Percentiles rank a stretch among this genome's conserved stretches.
phyloP scores from a whole-genome alignment of 2,113 vertebrate genomes.

The Amia ocellicauda region DNA sequence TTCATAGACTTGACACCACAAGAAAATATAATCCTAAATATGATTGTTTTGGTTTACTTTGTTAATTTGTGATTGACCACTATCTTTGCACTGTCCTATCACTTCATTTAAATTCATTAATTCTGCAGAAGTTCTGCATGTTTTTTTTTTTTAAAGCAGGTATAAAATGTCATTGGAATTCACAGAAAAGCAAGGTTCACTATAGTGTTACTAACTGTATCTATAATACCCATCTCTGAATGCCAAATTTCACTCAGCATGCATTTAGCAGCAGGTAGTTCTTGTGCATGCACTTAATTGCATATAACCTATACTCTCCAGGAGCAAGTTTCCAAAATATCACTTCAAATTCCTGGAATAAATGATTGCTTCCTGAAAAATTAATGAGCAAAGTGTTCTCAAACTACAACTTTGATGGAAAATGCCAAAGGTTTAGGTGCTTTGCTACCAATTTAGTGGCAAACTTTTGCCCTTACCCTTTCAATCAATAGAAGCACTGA shows the following conservation, averaged over 20 bases:
- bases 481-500: conserved; percentile 22
- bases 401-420: conserved; percentile 51
- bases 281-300: conserved; percentile 56
- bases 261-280: conserved; percentile 34
- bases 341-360: conserved; percentile 56
- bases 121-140: too few relatives aligned
- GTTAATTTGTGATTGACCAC: too few relatives aligned
- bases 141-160: background rate
- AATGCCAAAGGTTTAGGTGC: conserved; percentile 46
- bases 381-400: conserved; percentile 59
- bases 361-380: conserved; percentile 42
- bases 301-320: conserved; percentile 50
- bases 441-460: conserved; percentile 39
- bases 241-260: conserved; percentile 45
- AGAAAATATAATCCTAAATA: background rate
- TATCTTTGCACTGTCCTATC: too few relatives aligned
- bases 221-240: conserved; percentile 51
- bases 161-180: conserved; percentile 8
- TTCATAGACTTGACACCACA: too few relatives aligned
- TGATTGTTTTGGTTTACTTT: too few relatives aligned
- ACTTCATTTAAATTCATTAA: too few relatives aligned
- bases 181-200: conserved; percentile 55
- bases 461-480: conserved; percentile 34
- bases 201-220: conserved; percentile 51
- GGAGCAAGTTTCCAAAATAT: conserved; percentile 61